phyloP scores from a whole-genome alignment of 2,113 vertebrate genomes.

The Parus major region DNA sequence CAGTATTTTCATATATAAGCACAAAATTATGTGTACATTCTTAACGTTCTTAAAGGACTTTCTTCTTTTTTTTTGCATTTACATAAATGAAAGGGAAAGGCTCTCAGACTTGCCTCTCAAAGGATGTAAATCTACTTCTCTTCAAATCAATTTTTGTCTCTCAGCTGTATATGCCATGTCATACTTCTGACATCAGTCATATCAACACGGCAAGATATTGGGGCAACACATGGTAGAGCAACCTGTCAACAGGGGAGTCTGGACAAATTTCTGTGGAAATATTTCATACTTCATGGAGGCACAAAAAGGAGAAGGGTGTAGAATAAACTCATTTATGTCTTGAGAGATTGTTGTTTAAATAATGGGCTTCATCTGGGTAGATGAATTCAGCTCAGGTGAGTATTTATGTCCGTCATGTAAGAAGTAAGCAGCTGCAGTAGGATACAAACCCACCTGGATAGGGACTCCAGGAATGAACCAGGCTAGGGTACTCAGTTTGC shows the following conservation, averaged over 20 bases:
- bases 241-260: background rate
- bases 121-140: background rate
- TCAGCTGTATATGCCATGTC: background rate
- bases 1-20: background rate
- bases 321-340: background rate
- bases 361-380: background rate
- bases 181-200: conserved; percentile 1
- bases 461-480: background rate
- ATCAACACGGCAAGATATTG: background rate
- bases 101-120: background rate
- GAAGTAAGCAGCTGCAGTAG: fast-evolving
- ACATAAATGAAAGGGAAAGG: background rate
- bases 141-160: background rate
- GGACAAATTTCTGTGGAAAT: background rate
- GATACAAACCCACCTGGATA: background rate
- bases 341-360: background rate
- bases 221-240: background rate
- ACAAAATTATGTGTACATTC: background rate
- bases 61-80: background rate
- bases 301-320: background rate
- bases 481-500: background rate
- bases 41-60: background rate
- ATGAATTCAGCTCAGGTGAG: background rate
- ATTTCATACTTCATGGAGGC: background rate
- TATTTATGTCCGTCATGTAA: background rate